Conservation (phyloP, 2,888 invertebrate species). For the Andrena fulva region DNA sequence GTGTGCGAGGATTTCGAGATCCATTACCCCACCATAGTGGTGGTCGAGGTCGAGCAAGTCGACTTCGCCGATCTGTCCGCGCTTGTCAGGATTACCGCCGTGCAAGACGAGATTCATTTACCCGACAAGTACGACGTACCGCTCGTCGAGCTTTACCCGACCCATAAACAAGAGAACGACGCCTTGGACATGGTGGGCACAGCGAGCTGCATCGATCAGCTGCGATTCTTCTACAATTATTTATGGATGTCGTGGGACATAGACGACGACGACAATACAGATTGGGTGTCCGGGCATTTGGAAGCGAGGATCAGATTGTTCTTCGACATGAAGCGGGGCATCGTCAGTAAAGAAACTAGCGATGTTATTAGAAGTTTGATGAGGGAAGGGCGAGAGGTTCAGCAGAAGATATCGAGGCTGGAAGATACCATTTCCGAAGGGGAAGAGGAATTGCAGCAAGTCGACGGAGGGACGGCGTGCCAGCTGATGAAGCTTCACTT, state of each 20-base stretch:
- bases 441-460: constrained; percentile 68
- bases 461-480: constrained; percentile 83
- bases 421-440: constrained; percentile 83
- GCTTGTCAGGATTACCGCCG: constrained; percentile 87
- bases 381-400: constrained; percentile 86
- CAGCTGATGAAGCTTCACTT: constrained; percentile 86
- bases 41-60: constrained; percentile 87
- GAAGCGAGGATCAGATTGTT: constrained; percentile 86
- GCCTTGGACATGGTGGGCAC: constrained; percentile 87
- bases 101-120: constrained; percentile 88
- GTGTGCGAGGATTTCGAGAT: constrained; percentile 89
- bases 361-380: constrained; percentile 86
- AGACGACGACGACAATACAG: constrained; percentile 87
- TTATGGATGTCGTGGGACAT: constrained; percentile 91
- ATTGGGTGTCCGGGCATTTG: constrained; percentile 87
- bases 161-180: constrained; percentile 87
- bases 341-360: constrained; percentile 85
- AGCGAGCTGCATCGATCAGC: constrained; percentile 88
- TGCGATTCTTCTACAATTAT: constrained; percentile 89
- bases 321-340: constrained; percentile 87
- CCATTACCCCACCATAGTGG: constrained; percentile 88
- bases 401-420: constrained; percentile 85
- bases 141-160: constrained; percentile 88
- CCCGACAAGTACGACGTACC: constrained; percentile 88
- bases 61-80: constrained; percentile 87